A percentile compares a stretch with the other conserved stretches of the same genome.
phyloP scores from a whole-genome alignment of 1,140 invertebrate genomes.

The Episyrphus balteatus region DNA sequence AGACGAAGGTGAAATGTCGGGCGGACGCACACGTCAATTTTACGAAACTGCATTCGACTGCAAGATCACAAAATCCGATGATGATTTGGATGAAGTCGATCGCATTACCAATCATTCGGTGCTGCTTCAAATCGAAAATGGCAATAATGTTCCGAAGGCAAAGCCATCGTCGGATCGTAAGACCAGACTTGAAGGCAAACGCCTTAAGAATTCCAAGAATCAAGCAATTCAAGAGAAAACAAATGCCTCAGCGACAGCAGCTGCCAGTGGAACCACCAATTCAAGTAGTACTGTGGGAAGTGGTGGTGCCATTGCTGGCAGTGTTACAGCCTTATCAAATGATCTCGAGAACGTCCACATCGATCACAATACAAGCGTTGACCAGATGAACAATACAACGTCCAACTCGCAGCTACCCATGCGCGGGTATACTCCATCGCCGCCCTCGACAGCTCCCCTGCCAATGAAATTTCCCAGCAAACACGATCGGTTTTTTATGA shows the following conservation, averaged over 20 bases:
- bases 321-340: constrained; percentile 45
- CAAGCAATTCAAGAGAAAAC: constrained; percentile 28
- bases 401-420: constrained; percentile 41
- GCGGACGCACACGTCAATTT: constrained; percentile 48
- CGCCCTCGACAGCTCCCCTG: constrained; percentile 66
- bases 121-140: constrained; percentile 45
- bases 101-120: constrained; percentile 69
- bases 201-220: constrained; percentile 31
- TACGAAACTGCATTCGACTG: constrained; percentile 85
- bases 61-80: constrained; percentile 68
- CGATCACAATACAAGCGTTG: constrained; percentile 45
- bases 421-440: constrained; percentile 55
- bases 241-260: constrained; percentile 2
- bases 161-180: constrained; percentile 7
- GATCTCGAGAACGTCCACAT: constrained; percentile 50
- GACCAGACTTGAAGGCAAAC: constrained; percentile 26
- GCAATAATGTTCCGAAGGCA: constrained; percentile 12
- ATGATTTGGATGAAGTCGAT: constrained; percentile 69
- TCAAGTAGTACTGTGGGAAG: constrained; percentile 37
- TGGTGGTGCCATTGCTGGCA: constrained; percentile 44
- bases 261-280: constrained; percentile 23
- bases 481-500: constrained; percentile 51
- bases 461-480: constrained; percentile 60
- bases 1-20: constrained; percentile 33
- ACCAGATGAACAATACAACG: constrained; percentile 14